Evolutionary conservation across 1,140 invertebrate species (phyloP), one percentile per base, ranked within the genome.

Genomic region (Dreissena rostriformis): DNA sequence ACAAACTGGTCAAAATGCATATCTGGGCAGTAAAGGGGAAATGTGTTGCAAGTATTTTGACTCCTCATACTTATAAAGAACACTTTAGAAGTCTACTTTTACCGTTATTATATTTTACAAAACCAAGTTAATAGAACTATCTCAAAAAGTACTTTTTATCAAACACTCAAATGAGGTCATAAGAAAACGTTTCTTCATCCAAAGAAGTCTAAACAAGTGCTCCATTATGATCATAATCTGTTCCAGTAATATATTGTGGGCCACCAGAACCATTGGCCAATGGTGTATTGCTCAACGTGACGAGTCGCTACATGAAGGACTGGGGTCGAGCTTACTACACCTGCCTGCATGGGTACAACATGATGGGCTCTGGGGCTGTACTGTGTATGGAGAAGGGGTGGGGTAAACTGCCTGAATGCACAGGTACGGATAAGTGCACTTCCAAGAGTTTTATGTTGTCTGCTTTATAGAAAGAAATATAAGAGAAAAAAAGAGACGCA

Each of bases 181-280:
- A 14, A 57, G 19, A 12, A 14, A 57, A 12, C 53, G 12, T 14
- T 14, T 19, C 53, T 14, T 12, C 19, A 57, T 57, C 19, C 6
- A n/a, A 24, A n/a, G 17, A 61, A 6, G 6, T 61, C 22, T 6
- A 61, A n/a, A 11, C 57, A n/a, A n/a, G 22, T 61, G 22, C 17
- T 19, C 12, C 17, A 29, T 24, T 66, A 24, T 52, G 39, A 49
- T n/a, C 26, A 8, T 80, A 29, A 73, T 82, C 63, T 81, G 12
- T 88, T 88, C 14, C 82, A 91, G 91, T 86, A 77, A 90, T 88
- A 26, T 82, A 87, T 75, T 91, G 91, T 87, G 89, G 91, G 53
- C 86, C 90, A 39, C 86, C 89, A 17, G 22, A 57, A 11, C 72
- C 87, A 26, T 85, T 88, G 24, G 26, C 28, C 4, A 80, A 89